Conservation (phyloP, 2,797 vertebrate species). For the Fistularia tabacaria region DNA sequence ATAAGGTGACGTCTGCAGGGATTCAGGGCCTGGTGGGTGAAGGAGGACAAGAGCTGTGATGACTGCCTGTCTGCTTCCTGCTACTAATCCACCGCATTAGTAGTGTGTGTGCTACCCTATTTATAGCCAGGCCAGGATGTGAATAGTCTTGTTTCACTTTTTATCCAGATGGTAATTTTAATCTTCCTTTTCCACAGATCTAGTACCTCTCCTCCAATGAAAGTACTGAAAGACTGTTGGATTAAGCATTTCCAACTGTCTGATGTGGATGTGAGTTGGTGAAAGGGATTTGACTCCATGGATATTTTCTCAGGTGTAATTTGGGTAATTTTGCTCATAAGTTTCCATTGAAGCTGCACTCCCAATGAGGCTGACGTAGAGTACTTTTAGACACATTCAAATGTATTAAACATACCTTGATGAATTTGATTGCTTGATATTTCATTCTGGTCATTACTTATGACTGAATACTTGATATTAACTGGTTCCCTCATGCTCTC, state of each 20-base stretch:
- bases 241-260: conserved; percentile 26
- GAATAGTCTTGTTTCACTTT: conserved; percentile 79
- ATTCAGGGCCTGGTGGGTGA: conserved; percentile 51
- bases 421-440: background rate
- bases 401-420: background rate
- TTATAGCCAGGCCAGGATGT: conserved; percentile 77
- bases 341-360: background rate
- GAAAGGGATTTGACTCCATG: background rate
- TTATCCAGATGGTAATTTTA: conserved; percentile 76
- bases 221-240: conserved; percentile 43
- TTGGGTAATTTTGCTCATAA: background rate
- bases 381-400: conserved; percentile 3
- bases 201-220: conserved; percentile 40
- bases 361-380: background rate
- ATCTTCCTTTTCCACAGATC: conserved; percentile 59
- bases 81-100: conserved; percentile 78
- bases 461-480: too few relatives aligned
- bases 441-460: background rate
- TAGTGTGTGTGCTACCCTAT: conserved; percentile 66
- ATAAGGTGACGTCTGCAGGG: conserved; percentile 75
- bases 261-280: conserved; percentile 4
- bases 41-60: conserved; percentile 66
- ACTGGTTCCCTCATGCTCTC: background rate
- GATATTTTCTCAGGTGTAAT: background rate
- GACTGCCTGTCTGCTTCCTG: conserved; percentile 77